These are phyloP conservation scores for Myiozetetes cayanensis DNA, from an alignment of 2,113 vertebrate species.

Conservation along the genomic window DNA sequence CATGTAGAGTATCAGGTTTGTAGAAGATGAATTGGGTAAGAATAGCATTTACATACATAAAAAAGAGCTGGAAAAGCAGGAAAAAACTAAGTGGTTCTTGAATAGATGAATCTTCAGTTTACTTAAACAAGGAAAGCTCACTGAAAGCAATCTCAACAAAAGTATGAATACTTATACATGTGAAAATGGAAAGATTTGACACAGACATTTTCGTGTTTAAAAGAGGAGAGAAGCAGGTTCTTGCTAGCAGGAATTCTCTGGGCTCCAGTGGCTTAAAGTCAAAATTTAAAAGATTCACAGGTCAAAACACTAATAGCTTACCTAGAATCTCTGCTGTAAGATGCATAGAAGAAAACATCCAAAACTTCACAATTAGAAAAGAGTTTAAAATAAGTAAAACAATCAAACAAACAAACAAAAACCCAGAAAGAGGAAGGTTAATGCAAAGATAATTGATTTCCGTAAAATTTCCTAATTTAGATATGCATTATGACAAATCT, in stretches of 20 bases:
- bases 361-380: neutral
- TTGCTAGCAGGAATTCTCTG: neutral
- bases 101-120: neutral
- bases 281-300: neutral
- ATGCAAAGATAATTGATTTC: neutral
- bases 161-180: fast-evolving
- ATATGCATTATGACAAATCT: neutral
- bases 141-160: neutral
- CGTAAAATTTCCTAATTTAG: neutral
- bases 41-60: neutral
- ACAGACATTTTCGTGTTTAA: neutral
- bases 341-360: neutral
- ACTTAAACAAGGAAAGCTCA: neutral
- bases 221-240: neutral
- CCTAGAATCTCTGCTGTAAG: neutral
- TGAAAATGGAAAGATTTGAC: neutral
- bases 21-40: neutral
- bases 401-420: neutral
- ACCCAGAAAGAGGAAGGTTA: neutral
- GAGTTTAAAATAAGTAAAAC: neutral
- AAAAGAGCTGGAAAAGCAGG: neutral
- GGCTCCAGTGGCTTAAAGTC: neutral
- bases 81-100: neutral
- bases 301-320: neutral
- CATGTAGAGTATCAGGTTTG: neutral